These are phyloP conservation scores for Pocillopora grandis DNA, from an alignment of 92 coral and sea anemone genomes.

Conservation along the genomic window DNA sequence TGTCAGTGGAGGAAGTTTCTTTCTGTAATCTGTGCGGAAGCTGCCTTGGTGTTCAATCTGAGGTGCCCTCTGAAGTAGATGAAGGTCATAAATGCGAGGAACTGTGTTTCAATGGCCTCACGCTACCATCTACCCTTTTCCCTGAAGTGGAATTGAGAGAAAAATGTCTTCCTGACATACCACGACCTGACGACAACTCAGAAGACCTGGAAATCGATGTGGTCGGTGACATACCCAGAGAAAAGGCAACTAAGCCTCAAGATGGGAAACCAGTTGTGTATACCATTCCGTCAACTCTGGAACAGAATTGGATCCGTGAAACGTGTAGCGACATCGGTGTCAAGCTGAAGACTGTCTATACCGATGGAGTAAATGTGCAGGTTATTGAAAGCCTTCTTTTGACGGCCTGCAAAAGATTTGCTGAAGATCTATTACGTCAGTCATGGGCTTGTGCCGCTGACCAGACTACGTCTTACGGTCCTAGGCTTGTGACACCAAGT, in stretches of 20 bases:
- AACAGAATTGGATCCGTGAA: slow-evolving; percentile 84
- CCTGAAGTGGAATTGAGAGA: slow-evolving; percentile 47
- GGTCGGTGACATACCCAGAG: slow-evolving; percentile 30
- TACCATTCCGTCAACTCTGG: slow-evolving; percentile 59
- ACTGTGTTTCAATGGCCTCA: slow-evolving; percentile 30
- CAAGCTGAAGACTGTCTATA: slow-evolving; percentile 46
- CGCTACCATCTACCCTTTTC: slow-evolving; percentile 55
- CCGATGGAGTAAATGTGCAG: slow-evolving; percentile 71
- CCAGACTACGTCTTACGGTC: slow-evolving; percentile 55
- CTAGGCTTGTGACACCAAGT: slow-evolving; percentile 68
- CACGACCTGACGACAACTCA: slow-evolving; percentile 13
- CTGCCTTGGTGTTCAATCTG: slow-evolving; percentile 14
- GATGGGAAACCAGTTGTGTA: slow-evolving; percentile 32
- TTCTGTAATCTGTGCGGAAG: slow-evolving; percentile 88
- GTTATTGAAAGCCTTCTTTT: slow-evolving; percentile 71
- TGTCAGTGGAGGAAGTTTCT: slow-evolving; percentile 11
- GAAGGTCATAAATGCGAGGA: slow-evolving; percentile 38
- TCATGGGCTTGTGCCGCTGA: slow-evolving; percentile 71
- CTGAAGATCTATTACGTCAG: slow-evolving; percentile 72
- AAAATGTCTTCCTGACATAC: slow-evolving; percentile 41
- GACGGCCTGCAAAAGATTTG: slow-evolving; percentile 62
- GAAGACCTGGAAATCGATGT: slow-evolving; percentile 79
- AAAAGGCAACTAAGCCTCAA: slow-evolving; percentile 3
- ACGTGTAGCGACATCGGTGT: slow-evolving; percentile 78
- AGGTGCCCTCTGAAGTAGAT: slow-evolving; percentile 30